A percentile compares a stretch with the other conserved stretches of the same genome.
phyloP scores from a whole-genome alignment of 2,113 vertebrate genomes.

The Saguinus midas region DNA sequence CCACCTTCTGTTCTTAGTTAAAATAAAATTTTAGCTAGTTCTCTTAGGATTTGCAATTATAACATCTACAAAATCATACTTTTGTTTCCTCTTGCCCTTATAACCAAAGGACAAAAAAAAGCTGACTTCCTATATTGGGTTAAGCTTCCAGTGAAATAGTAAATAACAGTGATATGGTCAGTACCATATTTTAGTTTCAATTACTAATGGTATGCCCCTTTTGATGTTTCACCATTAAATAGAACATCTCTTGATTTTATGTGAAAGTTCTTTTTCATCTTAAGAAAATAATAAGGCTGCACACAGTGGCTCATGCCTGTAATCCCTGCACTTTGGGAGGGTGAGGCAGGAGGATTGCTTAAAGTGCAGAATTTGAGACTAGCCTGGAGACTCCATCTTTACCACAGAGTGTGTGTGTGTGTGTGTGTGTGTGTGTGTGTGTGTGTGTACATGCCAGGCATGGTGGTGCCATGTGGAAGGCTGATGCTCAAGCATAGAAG shows the following conservation, averaged over 20 bases:
- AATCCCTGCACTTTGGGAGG: too few relatives aligned
- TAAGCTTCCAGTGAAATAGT: not conserved
- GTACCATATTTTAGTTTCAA: constrained; percentile 41
- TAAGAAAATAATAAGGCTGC: not conserved
- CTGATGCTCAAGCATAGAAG: too few relatives aligned
- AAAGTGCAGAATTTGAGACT: too few relatives aligned
- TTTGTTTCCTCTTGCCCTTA: not conserved
- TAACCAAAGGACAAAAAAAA: not conserved
- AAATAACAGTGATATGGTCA: not conserved
- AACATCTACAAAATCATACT: not conserved
- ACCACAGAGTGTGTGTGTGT: too few relatives aligned
- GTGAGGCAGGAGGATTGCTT: too few relatives aligned
- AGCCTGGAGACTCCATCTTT: too few relatives aligned
- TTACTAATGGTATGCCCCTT: not conserved
- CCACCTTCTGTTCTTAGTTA: not conserved
- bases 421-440: too few relatives aligned
- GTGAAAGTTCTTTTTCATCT: not conserved
- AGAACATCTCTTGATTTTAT: not conserved
- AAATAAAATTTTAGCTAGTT: not conserved
- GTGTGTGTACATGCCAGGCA: too few relatives aligned
- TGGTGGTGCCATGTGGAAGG: too few relatives aligned
- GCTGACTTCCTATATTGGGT: not conserved
- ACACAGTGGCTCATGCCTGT: too few relatives aligned
- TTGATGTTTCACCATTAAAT: not conserved
- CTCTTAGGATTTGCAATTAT: not conserved